These are phyloP conservation scores for Agelas oroides DNA, from an alignment of 37 sponge, comb jelly and placozoan genomes.

Conservation along the genomic window DNA sequence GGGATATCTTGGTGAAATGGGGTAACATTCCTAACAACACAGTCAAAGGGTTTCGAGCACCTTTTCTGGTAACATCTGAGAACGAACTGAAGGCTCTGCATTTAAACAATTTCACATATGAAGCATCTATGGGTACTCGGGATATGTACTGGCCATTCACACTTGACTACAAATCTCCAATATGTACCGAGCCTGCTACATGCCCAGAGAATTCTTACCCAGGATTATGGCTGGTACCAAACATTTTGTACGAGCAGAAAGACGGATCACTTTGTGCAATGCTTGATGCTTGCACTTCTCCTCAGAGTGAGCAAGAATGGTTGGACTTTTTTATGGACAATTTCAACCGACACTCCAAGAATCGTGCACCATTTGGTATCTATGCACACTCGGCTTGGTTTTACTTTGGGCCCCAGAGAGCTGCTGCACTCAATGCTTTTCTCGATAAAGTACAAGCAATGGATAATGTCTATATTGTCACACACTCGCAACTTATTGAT, in stretches of 20 bases:
- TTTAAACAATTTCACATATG: slow-evolving; percentile 46
- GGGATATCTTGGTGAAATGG: slow-evolving; percentile 52
- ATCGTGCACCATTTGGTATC: slow-evolving; percentile 59
- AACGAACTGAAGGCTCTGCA: slow-evolving; percentile 44
- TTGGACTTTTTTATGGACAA: slow-evolving; percentile 46
- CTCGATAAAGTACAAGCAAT: slow-evolving; percentile 31
- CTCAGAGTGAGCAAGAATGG: slow-evolving; percentile 49
- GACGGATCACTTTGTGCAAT: slow-evolving; percentile 26
- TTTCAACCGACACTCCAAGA: slow-evolving; percentile 55
- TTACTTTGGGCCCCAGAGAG: not conserved
- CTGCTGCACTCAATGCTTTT: slow-evolving; percentile 27
- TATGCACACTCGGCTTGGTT: slow-evolving; percentile 55
- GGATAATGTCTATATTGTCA: slow-evolving; percentile 64
- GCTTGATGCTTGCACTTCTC: slow-evolving; percentile 39
- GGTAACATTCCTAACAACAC: slow-evolving; percentile 18
- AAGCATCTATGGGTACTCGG: slow-evolving; percentile 48
- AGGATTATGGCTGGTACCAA: slow-evolving; percentile 57
- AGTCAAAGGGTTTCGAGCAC: slow-evolving; percentile 52
- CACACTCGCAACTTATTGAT: slow-evolving; percentile 59
- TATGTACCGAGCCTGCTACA: slow-evolving; percentile 43
- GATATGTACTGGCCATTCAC: slow-evolving; percentile 70
- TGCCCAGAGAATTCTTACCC: slow-evolving; percentile 61
- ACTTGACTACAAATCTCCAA: slow-evolving; percentile 67
- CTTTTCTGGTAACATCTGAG: slow-evolving; percentile 53
- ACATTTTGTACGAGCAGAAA: slow-evolving; percentile 19